Base-by-base conservation (phyloP, 2,113 vertebrate genomes). In the Conger conger region DNA sequence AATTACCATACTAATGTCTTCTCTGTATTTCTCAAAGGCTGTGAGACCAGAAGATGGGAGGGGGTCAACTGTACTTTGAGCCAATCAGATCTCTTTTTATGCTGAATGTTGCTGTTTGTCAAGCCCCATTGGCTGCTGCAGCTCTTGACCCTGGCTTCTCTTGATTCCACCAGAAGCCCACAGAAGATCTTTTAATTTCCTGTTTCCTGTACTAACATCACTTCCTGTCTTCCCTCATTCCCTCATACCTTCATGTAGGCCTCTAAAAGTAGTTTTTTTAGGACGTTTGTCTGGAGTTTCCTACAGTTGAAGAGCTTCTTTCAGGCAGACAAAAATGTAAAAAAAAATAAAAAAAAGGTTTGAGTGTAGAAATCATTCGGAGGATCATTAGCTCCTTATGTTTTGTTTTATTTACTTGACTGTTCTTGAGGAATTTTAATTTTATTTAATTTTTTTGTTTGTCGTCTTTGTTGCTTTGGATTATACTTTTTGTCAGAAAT, bases 241-340 rank as follows among this genome's bases (percentile, higher is more conserved):
- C 95, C 95, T 94, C 94, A 95, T 95, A 94, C 94, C 94, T 95
- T 94, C 90, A 86, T 94, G n/a, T 60, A 30, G 94, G 88, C 42
- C 38, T 87, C 27, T 63, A 73, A 81, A 57, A 50, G 18, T 86
- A 84, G 76, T 57, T 91, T 84, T 93, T 94, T 92, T 90, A 91
- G 91, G 83, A 90, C 86, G 84, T 87, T 85, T 90, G 87, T 83
- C 38, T 82, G 45, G 18, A 63, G 63, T 89, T 91, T 91, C 85
- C 87, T 86, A 85, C 91, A 93, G 91, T 91, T 88, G 91, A 91
- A 89, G 91, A 90, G 93, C 91, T 88, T 92, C 90, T 90, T 9
- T 91, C 93, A 90, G 86, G 86, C 89, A 89, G 90, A 89, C 90
- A 82, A 27, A 63, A 84, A 57, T n/a, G n/a, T n/a, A 54, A 57